Base-by-base conservation (phyloP, 1,140 invertebrate genomes). In the Pollicipes pollicipes region DNA sequence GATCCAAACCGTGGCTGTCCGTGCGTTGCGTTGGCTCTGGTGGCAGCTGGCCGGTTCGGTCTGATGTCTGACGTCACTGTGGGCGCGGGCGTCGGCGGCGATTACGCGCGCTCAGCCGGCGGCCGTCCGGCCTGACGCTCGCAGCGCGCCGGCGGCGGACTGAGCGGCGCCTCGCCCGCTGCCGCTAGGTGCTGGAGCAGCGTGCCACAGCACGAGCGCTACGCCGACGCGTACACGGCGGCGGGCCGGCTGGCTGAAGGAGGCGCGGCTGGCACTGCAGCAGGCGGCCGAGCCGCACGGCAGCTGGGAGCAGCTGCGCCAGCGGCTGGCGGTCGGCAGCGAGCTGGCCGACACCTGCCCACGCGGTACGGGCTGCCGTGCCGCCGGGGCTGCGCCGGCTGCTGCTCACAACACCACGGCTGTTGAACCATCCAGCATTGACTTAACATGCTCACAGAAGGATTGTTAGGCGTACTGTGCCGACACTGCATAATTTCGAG, bases 211-310 rank as follows among this genome's bases (percentile, higher is more conserved):
- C 92, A 96, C 75, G 92, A 95, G 75, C 85, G 88, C 73, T 95
- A 93, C 78, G 89, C 90, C 76, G 85, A 87, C 75, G 85, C 87
- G 0, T 90, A 89, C 73, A 88, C 88, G 72, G 88, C 88, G 75
- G 88, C 91, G 73, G n/a, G 85, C 88, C 68, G 91, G 95, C 73
- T 95, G 90, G 90, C 83, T 97, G n/a, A 84, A 90, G 64, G 88
- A 88, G 74, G 86, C 87, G 6, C 87, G 90, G 77, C 84, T 92
- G 27, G 87, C 90, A 72, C 84, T 94, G 32, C 92, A 95, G 77
- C 87, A 91, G 74, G 89, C 90, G 74, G 87, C 88, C 29, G 88
- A 92, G 76, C 87, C 88, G 27, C 89, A 92, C 76, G 90, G 91
- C 24, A 90, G 93, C 75, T 88, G 90, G 75, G 84, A 87, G 45